Conservation (phyloP, 2,888 invertebrate species). For the Rugalucina vietnamica region DNA sequence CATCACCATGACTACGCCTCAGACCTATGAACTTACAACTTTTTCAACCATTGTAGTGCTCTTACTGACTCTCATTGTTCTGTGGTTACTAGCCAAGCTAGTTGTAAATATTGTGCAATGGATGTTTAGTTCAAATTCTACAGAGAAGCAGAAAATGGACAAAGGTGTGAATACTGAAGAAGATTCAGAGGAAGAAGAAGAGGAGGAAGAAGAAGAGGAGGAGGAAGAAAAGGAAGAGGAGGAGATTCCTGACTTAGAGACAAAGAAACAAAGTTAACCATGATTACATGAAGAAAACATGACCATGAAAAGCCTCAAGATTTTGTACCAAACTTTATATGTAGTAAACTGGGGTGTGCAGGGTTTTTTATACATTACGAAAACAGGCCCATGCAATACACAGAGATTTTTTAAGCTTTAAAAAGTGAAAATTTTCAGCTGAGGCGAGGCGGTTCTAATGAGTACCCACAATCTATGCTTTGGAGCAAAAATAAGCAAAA, state of each 20-base stretch:
- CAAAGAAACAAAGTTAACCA: constrained; percentile 4
- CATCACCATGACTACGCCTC: constrained; percentile 9
- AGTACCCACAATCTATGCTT: too few relatives aligned
- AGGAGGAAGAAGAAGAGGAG: background rate
- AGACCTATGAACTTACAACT: constrained; percentile 48
- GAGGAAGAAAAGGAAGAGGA: background rate
- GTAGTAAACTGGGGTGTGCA: too few relatives aligned
- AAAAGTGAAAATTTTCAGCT: too few relatives aligned
- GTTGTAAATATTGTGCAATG: constrained; percentile 32
- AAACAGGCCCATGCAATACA: too few relatives aligned
- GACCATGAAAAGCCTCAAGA: too few relatives aligned
- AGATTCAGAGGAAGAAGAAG: background rate
- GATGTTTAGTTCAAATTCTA: background rate
- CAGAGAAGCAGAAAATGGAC: background rate
- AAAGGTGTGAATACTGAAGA: background rate
- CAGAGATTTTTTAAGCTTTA: too few relatives aligned
- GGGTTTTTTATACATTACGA: too few relatives aligned
- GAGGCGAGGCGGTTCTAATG: too few relatives aligned
- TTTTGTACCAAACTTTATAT: too few relatives aligned
- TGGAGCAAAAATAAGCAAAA: too few relatives aligned
- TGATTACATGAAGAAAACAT: too few relatives aligned
- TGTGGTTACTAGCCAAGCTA: constrained; percentile 42
- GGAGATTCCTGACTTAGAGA: constrained; percentile 1
- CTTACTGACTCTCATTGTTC: constrained; percentile 31
- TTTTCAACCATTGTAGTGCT: constrained; percentile 40